These are phyloP conservation scores for Nyleta sp. DNA, from an alignment of 2,888 invertebrate genomes.

Conservation along the genomic window DNA sequence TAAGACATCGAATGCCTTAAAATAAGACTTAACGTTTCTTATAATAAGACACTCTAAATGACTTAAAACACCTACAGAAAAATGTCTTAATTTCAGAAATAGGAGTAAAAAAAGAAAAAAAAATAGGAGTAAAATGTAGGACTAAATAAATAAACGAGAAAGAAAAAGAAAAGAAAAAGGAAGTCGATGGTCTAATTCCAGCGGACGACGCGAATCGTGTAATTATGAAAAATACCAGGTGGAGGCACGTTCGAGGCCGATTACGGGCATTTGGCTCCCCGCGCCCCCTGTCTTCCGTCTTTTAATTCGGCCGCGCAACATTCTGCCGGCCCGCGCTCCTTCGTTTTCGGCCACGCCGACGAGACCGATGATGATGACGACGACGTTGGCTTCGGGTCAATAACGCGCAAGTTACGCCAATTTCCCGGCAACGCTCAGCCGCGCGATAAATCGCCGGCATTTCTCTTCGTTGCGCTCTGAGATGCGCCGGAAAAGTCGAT, in stretches of 20 bases:
- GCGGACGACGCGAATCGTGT: not conserved
- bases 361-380: constrained; percentile 45
- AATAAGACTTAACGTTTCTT: too few relatives aligned
- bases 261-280: constrained; percentile 25
- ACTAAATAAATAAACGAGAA: too few relatives aligned
- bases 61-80: too few relatives aligned
- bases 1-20: too few relatives aligned
- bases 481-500: constrained; percentile 24
- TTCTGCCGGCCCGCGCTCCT: constrained; percentile 14
- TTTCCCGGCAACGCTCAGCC: constrained; percentile 45
- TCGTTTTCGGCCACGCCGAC: constrained; percentile 44
- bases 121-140: too few relatives aligned
- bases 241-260: constrained; percentile 10
- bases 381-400: constrained; percentile 54
- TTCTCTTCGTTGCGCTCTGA: constrained; percentile 28
- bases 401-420: constrained; percentile 51
- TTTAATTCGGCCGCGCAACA: constrained; percentile 33
- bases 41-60: too few relatives aligned
- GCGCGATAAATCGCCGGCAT: constrained; percentile 49
- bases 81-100: too few relatives aligned
- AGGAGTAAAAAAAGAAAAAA: too few relatives aligned
- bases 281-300: not conserved
- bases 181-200: too few relatives aligned
- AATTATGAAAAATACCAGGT: constrained; percentile 6
- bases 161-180: too few relatives aligned